Evolutionary conservation across 2,797 vertebrate genomes (phyloP), one percentile per base, ranked within the genome.

Genomic region (Acanthiza pusilla): DNA sequence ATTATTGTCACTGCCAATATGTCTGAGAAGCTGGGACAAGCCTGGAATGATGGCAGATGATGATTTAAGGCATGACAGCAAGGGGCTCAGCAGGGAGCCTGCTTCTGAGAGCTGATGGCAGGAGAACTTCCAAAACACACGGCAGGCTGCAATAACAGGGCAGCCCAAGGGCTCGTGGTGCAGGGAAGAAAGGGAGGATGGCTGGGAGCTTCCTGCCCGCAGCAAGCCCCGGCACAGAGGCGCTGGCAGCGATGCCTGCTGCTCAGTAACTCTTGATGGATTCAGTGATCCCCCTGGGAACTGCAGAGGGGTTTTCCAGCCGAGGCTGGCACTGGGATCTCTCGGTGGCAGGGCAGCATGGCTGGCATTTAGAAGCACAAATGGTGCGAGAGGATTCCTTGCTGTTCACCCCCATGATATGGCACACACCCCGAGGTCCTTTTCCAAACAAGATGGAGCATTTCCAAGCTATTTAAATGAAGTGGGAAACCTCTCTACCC

Each of bases 401-500:
- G 72, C 76, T 77, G 89, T 42, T 74, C 71, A 34, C 13, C 53
- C 36, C 53, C 3, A 3, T 5, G 73, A 53, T 42, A 42, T 34
- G 68, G 60, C 76, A 79, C 74, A 32, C 26, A 26, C 20, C 25
- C 40, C 2, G 5, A 79, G 26, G 79, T 65, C 61, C 55, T 62
- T 77, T 71, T 91, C 82, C 78, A 79, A 76, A 43, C 19, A 22
- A 34, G 63, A 85, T 7, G 6, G 63, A 92, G 55, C 32, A 16
- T 82, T 91, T 91, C 75, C 78, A 87, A 91, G 30, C 72, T 13
- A 26, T 79, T 83, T 66, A 60, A 76, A 67, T n/a, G 40, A 34
- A 26, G 20, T 7, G 61, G 68, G 60, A 95, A 88, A 58, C n/a
- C 32, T 19, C 40, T 55, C 70, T 34, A 23, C 32, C 57, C 65